Conservation (phyloP, 2,888 invertebrate genomes). For the Cephus spinipes region DNA sequence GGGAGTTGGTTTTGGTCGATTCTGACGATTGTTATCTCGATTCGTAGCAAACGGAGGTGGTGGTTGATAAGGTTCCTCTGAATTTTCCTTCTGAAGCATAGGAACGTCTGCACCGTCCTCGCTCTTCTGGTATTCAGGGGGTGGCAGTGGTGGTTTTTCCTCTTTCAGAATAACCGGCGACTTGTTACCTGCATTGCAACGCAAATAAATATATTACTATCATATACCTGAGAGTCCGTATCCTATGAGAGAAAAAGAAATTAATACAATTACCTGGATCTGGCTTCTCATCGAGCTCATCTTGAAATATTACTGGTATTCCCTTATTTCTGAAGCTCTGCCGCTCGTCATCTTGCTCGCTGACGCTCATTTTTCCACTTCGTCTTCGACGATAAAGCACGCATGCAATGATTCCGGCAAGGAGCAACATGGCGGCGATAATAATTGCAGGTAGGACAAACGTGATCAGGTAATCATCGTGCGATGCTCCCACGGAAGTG, state of each 20-base stretch:
- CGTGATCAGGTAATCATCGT: slow-evolving; percentile 80
- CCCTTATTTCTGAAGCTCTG: slow-evolving; percentile 85
- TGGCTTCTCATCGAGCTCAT: slow-evolving; percentile 94
- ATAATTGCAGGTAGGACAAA: slow-evolving; percentile 91
- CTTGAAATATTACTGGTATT: slow-evolving; percentile 97
- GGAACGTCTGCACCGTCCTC: slow-evolving; percentile 68
- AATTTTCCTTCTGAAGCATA: slow-evolving; percentile 62
- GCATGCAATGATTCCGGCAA: slow-evolving; percentile 90
- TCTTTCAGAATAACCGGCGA: slow-evolving; percentile 94
- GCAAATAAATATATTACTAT: not conserved
- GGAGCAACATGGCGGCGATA: slow-evolving; percentile 86
- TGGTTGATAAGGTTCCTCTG: slow-evolving; percentile 87
- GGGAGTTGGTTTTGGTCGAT: slow-evolving; percentile 86
- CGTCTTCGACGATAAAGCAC: slow-evolving; percentile 86
- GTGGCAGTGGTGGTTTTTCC: slow-evolving; percentile 92
- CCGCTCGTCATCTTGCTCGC: slow-evolving; percentile 84
- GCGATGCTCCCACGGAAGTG: slow-evolving; percentile 64
- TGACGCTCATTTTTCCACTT: slow-evolving; percentile 86
- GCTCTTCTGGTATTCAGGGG: slow-evolving; percentile 78
- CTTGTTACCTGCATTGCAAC: slow-evolving; percentile 73
- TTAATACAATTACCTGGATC: slow-evolving; percentile 72
- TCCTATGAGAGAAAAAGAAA: not conserved
- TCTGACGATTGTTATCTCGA: slow-evolving; percentile 79
- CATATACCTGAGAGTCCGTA: not conserved
- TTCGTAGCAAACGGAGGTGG: slow-evolving; percentile 86